phyloP scores from a whole-genome alignment of 2,113 vertebrate genomes.

The Stomatorhinus ivindoensis region DNA sequence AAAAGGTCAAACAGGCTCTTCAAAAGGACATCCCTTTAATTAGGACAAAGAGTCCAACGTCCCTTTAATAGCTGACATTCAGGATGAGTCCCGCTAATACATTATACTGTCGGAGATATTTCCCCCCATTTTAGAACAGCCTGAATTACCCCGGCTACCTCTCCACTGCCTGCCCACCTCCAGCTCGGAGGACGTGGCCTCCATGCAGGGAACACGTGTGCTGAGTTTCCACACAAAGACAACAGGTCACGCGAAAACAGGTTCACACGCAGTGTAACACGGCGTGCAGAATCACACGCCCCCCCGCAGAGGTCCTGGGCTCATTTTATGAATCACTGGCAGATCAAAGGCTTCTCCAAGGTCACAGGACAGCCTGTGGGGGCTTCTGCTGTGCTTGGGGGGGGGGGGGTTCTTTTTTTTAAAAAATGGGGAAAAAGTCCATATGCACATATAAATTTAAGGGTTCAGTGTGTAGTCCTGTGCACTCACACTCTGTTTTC shows the following conservation, averaged over 20 bases:
- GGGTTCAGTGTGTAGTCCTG: not conserved
- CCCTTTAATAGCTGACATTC: not conserved
- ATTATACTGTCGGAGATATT: not conserved
- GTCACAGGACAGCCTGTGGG: constrained; percentile 37
- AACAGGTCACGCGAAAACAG: not conserved
- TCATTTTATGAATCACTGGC: constrained; percentile 33
- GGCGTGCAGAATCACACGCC: not conserved
- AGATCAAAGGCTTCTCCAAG: constrained; percentile 43
- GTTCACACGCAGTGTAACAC: not conserved
- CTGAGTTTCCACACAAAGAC: not conserved
- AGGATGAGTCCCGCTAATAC: not conserved
- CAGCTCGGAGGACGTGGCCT: not conserved
- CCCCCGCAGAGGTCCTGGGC: not conserved
- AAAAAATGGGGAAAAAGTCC: not conserved
- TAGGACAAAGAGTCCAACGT: not conserved
- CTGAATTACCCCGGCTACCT: not conserved
- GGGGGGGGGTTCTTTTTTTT: not conserved
- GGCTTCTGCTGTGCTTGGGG: not conserved
- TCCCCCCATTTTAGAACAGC: not conserved
- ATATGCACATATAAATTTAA: not conserved
- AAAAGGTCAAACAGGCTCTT: not conserved
- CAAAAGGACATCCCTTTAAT: not conserved
- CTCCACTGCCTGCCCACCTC: no score
- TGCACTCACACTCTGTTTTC: not conserved
- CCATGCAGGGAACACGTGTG: not conserved